Base-by-base conservation (phyloP, 2,113 vertebrate genomes). In the Mustelus asterias region DNA sequence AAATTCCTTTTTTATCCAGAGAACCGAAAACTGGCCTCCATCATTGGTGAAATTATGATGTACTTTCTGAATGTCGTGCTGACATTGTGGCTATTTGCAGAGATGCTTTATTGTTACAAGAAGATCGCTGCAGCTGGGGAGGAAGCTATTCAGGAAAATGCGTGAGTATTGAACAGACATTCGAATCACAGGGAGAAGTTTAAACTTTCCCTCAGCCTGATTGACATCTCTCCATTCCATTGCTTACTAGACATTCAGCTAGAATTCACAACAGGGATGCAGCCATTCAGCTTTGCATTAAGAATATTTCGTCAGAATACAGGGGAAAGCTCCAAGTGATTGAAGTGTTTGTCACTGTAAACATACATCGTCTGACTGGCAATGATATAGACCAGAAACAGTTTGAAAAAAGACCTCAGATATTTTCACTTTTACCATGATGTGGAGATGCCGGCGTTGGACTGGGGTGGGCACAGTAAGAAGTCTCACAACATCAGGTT, bases 61-160 rank as follows among this genome's bases (percentile, higher is more conserved):
- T 99, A 99, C 1, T 98, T 99, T n/a, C 97, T 98, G 90, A 98
- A 99, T 86, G 98, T 99, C 33, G 98, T 98, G n/a, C 97, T 99
- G 96, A 98, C 99, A 95, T 96, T 99, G 48, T 99, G 98, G 98
- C 97, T 99, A 18, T 96, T 98, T 96, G 98, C 98, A 0, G 98
- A 99, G 97, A 99, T 99, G 98, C 97, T 99, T 26, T 99, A 99
- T 97, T 99, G 98, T 96, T 99, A 99, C 96, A 98, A 98, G 97
- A 99, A 98, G 97, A 98, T 99, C 0, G 97, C 98, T 0, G 98
- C 98, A 0, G 98, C 98, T 0, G 98, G 98, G 0, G 98, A 98
- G 96, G 98, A 98, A 0, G 98, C 98, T 0, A 97, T 98, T 0
- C 98, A 98, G 86, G 98, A 99, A 97, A 99, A 98, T 89, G 97